Percentiles rank a stretch among this genome's conserved stretches.
Conservation (phyloP, 30 jellyfish, hydroid and myxozoan genomes). For the Turritopsis rubra region DNA sequence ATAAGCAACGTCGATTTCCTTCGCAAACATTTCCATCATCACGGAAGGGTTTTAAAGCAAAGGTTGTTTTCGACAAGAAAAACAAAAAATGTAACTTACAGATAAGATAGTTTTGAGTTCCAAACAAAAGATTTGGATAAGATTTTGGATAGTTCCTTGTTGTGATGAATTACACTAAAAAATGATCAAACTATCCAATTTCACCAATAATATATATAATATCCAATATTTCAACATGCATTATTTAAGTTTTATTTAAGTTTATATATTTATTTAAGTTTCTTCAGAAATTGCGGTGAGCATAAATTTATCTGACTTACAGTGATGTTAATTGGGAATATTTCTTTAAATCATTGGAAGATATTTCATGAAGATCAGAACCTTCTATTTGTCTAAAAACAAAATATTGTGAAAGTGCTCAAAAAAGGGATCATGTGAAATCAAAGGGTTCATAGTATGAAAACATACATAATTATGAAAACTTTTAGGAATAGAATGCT, state of each 20-base stretch:
- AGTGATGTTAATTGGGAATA: neutral
- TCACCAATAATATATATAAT: too few relatives aligned
- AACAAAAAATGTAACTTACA: slow-evolving; percentile 40
- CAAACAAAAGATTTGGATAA: slow-evolving; percentile 20
- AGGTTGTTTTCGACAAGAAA: neutral
- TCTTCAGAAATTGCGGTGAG: neutral
- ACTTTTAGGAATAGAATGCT: neutral
- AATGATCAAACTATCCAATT: too few relatives aligned
- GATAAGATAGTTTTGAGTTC: slow-evolving; percentile 9
- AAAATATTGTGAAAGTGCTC: neutral
- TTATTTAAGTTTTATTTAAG: neutral
- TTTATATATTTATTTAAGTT: too few relatives aligned
- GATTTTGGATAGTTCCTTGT: slow-evolving; percentile 3
- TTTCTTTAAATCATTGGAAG: slow-evolving; percentile 15
- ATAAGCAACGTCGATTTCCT: neutral
- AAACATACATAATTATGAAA: too few relatives aligned
- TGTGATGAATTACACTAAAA: slow-evolving; percentile 13
- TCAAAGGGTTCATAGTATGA: neutral
- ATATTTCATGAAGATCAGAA: neutral
- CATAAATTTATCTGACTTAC: neutral
- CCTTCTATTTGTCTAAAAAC: slow-evolving; percentile 16
- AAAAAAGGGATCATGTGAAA: neutral
- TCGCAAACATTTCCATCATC: neutral
- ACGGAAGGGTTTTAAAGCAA: neutral
- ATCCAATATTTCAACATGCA: neutral